Evolutionary conservation across 2,888 invertebrate species (phyloP).

Genomic region (Leptothorax acervorum): DNA sequence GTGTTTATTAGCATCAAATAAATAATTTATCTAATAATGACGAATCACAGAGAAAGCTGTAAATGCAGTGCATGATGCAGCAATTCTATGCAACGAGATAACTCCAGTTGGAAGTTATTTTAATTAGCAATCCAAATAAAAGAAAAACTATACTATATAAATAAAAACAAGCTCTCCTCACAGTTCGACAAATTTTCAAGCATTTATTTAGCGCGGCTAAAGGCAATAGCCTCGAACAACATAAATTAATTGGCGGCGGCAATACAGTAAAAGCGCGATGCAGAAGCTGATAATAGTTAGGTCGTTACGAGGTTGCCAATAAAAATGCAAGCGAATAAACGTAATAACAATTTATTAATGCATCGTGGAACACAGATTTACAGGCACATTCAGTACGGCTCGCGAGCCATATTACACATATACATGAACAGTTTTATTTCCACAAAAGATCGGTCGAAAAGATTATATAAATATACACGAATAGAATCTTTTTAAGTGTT

Average conservation of each 20-base stretch:
- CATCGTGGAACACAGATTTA: conserved; percentile 81
- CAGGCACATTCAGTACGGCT: conserved; percentile 78
- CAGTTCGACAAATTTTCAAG: background rate
- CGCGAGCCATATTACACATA: conserved; percentile 54
- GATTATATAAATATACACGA: conserved; percentile 1
- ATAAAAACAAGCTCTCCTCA: conserved; percentile 4
- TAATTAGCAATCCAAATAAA: conserved; percentile 10
- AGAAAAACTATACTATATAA: conserved; percentile 7
- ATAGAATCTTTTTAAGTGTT: background rate
- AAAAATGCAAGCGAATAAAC: conserved; percentile 82
- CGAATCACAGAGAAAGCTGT: background rate
- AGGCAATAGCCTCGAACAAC: background rate
- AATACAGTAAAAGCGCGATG: conserved; percentile 36
- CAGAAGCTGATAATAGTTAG: conserved; percentile 63
- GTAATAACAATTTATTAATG: conserved; percentile 84
- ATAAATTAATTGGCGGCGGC: background rate
- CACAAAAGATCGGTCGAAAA: background rate
- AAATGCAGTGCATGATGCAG: background rate
- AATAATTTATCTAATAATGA: background rate
- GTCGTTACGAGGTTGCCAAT: conserved; percentile 73
- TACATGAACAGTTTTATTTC: conserved; percentile 51
- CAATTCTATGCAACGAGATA: background rate
- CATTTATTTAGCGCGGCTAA: background rate
- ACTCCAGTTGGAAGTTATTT: background rate
- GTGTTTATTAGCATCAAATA: background rate